Evolutionary conservation across 2,797 vertebrate species (phyloP).

Genomic region (Trichosurus vulpecula): DNA sequence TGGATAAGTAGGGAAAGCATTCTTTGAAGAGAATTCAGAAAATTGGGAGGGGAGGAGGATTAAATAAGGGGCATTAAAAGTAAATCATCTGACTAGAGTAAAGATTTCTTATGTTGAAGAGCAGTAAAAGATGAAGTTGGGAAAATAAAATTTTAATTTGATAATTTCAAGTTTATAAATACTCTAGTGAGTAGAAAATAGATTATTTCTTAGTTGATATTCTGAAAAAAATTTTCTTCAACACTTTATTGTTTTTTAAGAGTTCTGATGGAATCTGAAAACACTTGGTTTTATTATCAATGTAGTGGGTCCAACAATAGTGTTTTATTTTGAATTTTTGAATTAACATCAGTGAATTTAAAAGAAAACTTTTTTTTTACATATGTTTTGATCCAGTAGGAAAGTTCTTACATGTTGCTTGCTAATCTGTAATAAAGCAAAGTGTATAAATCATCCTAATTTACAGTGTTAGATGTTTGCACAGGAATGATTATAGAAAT

Average conservation of each 20-base stretch:
- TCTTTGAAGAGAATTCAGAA: background rate
- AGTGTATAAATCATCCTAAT: slow-evolving; percentile 61
- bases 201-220: slow-evolving; percentile 35
- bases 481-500: slow-evolving; percentile 50
- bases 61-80: background rate
- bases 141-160: slow-evolving; percentile 18
- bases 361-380: slow-evolving; percentile 48
- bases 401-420: slow-evolving; percentile 51
- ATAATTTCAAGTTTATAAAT: slow-evolving; percentile 38
- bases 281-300: slow-evolving; percentile 46
- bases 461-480: slow-evolving; percentile 46
- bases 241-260: slow-evolving; percentile 45
- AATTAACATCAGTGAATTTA: slow-evolving; percentile 63
- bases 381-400: slow-evolving; percentile 51
- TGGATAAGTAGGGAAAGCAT: background rate
- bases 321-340: slow-evolving; percentile 61
- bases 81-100: background rate
- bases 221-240: slow-evolving; percentile 46
- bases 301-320: slow-evolving; percentile 43
- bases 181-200: background rate
- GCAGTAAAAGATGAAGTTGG: background rate
- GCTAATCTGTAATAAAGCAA: slow-evolving; percentile 34
- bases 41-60: background rate
- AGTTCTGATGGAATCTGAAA: slow-evolving; percentile 58
- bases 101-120: slow-evolving; percentile 6